These are phyloP conservation scores for Morinoia aosen DNA, from an alignment of 2,888 invertebrate species.

Conservation along the genomic window DNA sequence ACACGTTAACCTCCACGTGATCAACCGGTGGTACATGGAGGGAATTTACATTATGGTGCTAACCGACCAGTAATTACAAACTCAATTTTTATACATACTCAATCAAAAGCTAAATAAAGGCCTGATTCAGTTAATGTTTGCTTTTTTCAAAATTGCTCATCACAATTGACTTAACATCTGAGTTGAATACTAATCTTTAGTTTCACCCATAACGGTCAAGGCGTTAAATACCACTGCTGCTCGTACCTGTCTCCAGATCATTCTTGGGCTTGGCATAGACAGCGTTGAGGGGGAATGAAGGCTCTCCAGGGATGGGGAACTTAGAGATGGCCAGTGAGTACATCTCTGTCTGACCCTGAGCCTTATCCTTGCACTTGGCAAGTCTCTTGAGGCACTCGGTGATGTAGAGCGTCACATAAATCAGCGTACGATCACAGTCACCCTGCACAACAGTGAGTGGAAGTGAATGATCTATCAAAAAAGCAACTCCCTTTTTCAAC, in stretches of 20 bases:
- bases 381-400: slow-evolving; percentile 96
- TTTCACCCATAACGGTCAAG: too few relatives aligned
- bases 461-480: neutral
- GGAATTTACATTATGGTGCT: too few relatives aligned
- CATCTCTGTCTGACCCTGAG: slow-evolving; percentile 90
- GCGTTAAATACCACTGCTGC: neutral
- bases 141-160: too few relatives aligned
- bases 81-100: too few relatives aligned
- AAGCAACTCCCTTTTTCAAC: neutral
- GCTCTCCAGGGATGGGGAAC: slow-evolving; percentile 96
- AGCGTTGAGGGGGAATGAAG: slow-evolving; percentile 93
- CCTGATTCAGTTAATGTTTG: too few relatives aligned
- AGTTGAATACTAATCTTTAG: too few relatives aligned
- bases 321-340: slow-evolving; percentile 93
- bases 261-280: slow-evolving; percentile 90
- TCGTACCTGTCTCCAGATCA: slow-evolving; percentile 84
- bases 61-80: too few relatives aligned
- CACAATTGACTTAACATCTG: too few relatives aligned
- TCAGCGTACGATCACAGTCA: slow-evolving; percentile 95
- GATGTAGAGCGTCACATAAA: slow-evolving; percentile 96
- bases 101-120: too few relatives aligned
- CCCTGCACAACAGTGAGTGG: slow-evolving; percentile 78
- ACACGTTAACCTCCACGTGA: too few relatives aligned
- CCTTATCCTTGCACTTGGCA: slow-evolving; percentile 89
- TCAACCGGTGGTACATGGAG: too few relatives aligned